A percentile compares a stretch with the other conserved stretches of the same genome.
These are phyloP conservation scores for Osmoderma eremita DNA, from an alignment of 2,888 invertebrate genomes.

Conservation along the genomic window DNA sequence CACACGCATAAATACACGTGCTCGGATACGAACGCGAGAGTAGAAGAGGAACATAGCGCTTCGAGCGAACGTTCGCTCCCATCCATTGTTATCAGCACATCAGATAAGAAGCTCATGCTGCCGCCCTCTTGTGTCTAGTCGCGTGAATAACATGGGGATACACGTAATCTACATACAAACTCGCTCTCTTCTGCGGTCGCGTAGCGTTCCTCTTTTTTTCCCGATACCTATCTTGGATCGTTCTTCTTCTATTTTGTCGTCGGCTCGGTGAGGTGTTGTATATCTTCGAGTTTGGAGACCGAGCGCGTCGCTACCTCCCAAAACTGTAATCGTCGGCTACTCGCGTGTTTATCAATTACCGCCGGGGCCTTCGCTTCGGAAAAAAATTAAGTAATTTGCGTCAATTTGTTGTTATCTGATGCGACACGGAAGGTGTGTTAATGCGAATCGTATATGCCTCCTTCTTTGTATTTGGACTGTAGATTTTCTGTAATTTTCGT, in stretches of 20 bases:
- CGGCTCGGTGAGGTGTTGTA: conserved; percentile 24
- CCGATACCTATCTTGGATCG: conserved; percentile 31
- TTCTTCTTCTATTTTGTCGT: conserved; percentile 36
- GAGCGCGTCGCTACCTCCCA: conserved; percentile 2
- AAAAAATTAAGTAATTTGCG: conserved; percentile 38
- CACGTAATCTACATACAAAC: conserved; percentile 38
- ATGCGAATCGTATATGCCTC: not conserved
- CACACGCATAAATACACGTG: conserved; percentile 4
- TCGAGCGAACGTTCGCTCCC: conserved; percentile 22
- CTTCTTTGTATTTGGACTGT: not conserved
- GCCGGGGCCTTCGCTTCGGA: not conserved
- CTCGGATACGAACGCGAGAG: not conserved
- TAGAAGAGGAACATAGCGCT: conserved; percentile 18
- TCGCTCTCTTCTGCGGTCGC: not conserved
- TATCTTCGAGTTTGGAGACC: conserved; percentile 6
- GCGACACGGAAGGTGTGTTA: conserved; percentile 16
- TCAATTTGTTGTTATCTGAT: conserved; percentile 31
- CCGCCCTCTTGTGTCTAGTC: conserved; percentile 41
- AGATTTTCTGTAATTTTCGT: not conserved
- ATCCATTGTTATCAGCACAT: conserved; percentile 42
- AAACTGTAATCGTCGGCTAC: conserved; percentile 20
- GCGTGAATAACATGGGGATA: conserved; percentile 41
- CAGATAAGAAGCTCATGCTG: conserved; percentile 38
- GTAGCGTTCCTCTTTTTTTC: not conserved
- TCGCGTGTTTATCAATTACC: conserved; percentile 33